Evolutionary conservation across 2,113 vertebrate genomes (phyloP).

Genomic region (Mus musculus): GRCm39 chr2:128827001-128827500

Average conservation of each 20-base stretch:
- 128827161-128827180: not conserved
- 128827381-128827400: not conserved
- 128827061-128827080: not conserved
- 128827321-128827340: not conserved
- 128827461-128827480: conserved; percentile 13
- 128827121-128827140: not conserved
- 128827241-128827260: not conserved
- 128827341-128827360: not conserved
- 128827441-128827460: not conserved
- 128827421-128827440: not conserved
- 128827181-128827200: not conserved
- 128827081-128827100: not conserved
- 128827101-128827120: not conserved
- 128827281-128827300: not conserved
- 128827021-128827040: not conserved
- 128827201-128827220: not conserved
- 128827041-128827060: not conserved
- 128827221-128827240: not conserved
- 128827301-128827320: not conserved
- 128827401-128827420: not conserved
- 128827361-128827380: not conserved
- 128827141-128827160: not conserved
- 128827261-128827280: not conserved
- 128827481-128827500: conserved; percentile 45
- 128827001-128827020: not conserved